phyloP scores from a whole-genome alignment of 2,888 invertebrate genomes.

The Drepana falcataria region DNA sequence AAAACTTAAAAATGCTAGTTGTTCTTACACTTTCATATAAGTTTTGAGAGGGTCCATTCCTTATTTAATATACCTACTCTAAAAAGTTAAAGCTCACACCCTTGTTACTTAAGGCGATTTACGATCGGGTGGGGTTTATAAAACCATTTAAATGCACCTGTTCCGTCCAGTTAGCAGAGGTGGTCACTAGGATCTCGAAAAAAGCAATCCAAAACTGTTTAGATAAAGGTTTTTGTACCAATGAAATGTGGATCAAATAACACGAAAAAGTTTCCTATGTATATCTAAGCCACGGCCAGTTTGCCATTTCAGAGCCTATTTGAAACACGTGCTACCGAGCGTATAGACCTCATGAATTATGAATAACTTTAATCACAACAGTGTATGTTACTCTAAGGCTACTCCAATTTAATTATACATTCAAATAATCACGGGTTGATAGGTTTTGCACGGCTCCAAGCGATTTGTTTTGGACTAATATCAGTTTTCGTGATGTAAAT shows the following conservation, averaged over 20 bases:
- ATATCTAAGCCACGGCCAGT: constrained; percentile 5
- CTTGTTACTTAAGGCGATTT: constrained; percentile 68
- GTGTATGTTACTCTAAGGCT: not conserved
- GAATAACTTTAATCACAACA: constrained; percentile 3
- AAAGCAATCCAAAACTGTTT: constrained; percentile 8
- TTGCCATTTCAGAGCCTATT: constrained; percentile 12
- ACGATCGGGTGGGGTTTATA: constrained; percentile 52
- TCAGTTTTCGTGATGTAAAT: not conserved
- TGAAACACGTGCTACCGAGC: constrained; percentile 15
- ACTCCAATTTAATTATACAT: constrained; percentile 1
- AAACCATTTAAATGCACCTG: constrained; percentile 66
- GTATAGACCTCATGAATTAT: constrained; percentile 25
- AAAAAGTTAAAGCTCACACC: constrained; percentile 59
- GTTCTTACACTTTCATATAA: constrained; percentile 23
- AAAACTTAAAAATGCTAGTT: not conserved
- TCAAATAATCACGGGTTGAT: not conserved
- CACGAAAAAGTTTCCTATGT: not conserved
- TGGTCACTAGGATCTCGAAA: constrained; percentile 36
- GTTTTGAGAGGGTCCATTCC: constrained; percentile 35
- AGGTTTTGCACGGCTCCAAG: not conserved
- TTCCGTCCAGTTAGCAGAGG: constrained; percentile 58
- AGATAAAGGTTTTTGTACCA: constrained; percentile 1
- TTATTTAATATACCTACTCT: constrained; percentile 56
- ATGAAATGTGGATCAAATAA: constrained; percentile 4
- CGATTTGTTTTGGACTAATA: not conserved